These are phyloP conservation scores for Colaptes auratus DNA, from an alignment of 2,113 vertebrate genomes.

Conservation along the genomic window DNA sequence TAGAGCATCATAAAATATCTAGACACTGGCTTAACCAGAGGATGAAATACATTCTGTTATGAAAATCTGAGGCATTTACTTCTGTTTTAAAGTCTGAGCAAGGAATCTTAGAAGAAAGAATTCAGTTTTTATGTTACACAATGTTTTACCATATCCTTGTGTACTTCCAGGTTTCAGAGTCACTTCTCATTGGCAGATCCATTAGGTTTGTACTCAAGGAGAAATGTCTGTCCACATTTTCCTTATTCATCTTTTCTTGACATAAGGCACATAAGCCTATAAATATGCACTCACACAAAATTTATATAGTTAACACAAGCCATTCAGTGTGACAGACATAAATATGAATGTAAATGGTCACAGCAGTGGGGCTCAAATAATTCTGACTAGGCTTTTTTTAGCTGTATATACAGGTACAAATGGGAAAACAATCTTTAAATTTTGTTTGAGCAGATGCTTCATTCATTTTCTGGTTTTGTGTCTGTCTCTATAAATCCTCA, in stretches of 20 bases:
- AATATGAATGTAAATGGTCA: not conserved
- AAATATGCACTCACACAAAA: not conserved
- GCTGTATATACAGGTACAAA: not conserved
- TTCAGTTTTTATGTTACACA: not conserved
- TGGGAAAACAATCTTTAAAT: not conserved
- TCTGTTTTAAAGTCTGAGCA: not conserved
- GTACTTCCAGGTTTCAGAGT: not conserved
- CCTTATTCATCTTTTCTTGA: not conserved
- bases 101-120: not conserved
- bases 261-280: not conserved
- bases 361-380: not conserved
- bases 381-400: not conserved
- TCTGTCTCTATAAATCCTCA: not conserved
- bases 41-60: constrained; percentile 8
- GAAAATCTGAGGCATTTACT: not conserved
- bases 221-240: not conserved
- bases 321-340: not conserved
- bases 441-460: not conserved
- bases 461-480: not conserved
- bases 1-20: constrained; percentile 38
- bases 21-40: not conserved
- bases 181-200: not conserved
- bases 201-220: not conserved
- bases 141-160: not conserved
- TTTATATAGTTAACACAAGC: not conserved